Conservation (phyloP, 2,888 invertebrate species). For the Cheilosia impressa region DNA sequence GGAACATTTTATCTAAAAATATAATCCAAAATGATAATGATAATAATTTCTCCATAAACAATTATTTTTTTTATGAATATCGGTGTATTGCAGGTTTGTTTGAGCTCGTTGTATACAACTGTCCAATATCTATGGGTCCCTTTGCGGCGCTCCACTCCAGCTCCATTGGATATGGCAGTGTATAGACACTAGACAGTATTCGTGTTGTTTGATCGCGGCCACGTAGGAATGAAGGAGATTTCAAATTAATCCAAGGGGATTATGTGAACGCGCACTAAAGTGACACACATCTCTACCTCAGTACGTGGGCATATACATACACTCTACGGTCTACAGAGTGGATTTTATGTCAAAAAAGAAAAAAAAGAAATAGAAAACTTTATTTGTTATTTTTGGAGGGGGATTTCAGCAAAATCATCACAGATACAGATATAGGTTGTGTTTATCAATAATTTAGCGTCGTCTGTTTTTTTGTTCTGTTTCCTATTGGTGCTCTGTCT, state of each 20-base stretch:
- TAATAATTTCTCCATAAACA: slow-evolving; percentile 57
- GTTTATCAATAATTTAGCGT: slow-evolving; percentile 60
- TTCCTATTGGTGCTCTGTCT: slow-evolving; percentile 21
- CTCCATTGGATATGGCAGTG: background rate
- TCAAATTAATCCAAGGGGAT: slow-evolving; percentile 72
- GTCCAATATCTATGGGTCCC: slow-evolving; percentile 8
- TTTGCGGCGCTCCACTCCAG: slow-evolving; percentile 37
- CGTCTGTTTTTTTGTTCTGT: slow-evolving; percentile 7
- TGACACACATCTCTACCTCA: slow-evolving; percentile 52
- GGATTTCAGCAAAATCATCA: slow-evolving; percentile 60
- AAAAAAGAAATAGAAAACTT: background rate
- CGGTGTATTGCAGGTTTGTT: slow-evolving; percentile 6
- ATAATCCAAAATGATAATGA: slow-evolving; percentile 73
- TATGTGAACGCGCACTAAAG: slow-evolving; percentile 64
- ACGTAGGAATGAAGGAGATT: slow-evolving; percentile 66
- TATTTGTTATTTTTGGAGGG: slow-evolving; percentile 37
- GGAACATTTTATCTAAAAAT: slow-evolving; percentile 70
- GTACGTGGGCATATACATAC: no score
- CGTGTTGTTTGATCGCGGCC: slow-evolving; percentile 59
- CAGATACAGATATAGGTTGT: slow-evolving; percentile 42
- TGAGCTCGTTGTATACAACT: background rate
- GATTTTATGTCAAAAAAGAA: slow-evolving; percentile 49
- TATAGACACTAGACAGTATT: slow-evolving; percentile 6
- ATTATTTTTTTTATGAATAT: slow-evolving; percentile 14
- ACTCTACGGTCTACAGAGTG: background rate